Evolutionary conservation across 1,140 invertebrate species (phyloP).

Genomic region (Monochamus saltuarius): DNA sequence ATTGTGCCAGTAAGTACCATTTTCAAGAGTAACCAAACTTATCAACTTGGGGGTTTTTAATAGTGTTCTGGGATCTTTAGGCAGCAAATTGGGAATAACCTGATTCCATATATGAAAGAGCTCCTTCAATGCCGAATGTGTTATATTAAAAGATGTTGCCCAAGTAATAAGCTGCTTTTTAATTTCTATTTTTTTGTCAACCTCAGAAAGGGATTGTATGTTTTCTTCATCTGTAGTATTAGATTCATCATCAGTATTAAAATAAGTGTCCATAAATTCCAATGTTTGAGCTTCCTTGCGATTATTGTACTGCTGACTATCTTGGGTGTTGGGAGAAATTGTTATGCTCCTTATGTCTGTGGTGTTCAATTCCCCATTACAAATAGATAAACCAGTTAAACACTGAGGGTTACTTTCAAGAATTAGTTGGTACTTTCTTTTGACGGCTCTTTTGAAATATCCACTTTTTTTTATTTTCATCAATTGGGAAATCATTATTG

Average conservation of each 20-base stretch:
- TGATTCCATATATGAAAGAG: slow-evolving; percentile 8
- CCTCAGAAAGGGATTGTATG: slow-evolving; percentile 1
- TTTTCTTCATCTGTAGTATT: background rate
- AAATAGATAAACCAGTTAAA: background rate
- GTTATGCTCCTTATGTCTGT: background rate
- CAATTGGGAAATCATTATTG: too few relatives aligned
- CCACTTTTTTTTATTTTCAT: too few relatives aligned
- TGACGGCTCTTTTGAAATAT: too few relatives aligned
- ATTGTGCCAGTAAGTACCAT: too few relatives aligned
- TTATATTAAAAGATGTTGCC: slow-evolving; percentile 8
- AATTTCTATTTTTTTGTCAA: slow-evolving; percentile 5
- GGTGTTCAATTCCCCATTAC: background rate
- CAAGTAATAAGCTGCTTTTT: slow-evolving; percentile 5
- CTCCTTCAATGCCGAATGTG: background rate
- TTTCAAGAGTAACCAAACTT: background rate
- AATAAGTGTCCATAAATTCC: background rate
- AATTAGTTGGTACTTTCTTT: slow-evolving; percentile 6
- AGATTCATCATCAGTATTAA: background rate
- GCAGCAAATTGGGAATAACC: background rate
- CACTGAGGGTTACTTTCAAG: slow-evolving; percentile 1
- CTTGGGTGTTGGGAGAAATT: slow-evolving; percentile 2
- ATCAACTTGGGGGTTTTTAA: slow-evolving; percentile 4
- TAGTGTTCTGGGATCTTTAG: slow-evolving; percentile 9
- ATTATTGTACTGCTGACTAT: background rate
- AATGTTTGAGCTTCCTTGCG: background rate